phyloP scores from a whole-genome alignment of 37 sponge, comb jelly and placozoan species.

The Chondrosia reniformis region DNA sequence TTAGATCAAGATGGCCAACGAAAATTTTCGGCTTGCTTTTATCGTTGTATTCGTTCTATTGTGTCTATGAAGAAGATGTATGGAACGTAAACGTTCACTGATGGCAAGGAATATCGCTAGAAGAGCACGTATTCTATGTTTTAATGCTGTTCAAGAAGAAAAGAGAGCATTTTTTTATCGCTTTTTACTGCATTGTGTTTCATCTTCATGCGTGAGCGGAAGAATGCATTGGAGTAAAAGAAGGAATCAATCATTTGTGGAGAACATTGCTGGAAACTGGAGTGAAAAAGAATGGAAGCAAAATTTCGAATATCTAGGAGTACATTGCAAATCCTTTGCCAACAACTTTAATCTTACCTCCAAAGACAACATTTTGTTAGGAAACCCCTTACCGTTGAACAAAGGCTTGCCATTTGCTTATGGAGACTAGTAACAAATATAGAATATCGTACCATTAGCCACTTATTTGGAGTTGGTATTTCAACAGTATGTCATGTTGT shows the following conservation, averaged over 20 bases:
- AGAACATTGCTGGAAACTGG: not conserved
- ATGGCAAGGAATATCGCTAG: not conserved
- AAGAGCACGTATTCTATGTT: not conserved
- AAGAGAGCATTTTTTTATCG: not conserved
- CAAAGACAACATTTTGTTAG: not conserved
- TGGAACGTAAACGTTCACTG: not conserved
- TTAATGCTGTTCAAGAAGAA: too few relatives aligned
- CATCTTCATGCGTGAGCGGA: not conserved
- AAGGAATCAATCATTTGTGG: not conserved
- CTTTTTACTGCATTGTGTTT: not conserved
- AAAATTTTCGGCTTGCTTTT: not conserved
- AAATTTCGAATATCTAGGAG: slow-evolving; percentile 1
- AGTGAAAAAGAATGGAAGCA: slow-evolving; percentile 24
- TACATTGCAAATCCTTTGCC: slow-evolving; percentile 6
- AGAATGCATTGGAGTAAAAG: not conserved
- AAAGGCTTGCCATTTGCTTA: not conserved
- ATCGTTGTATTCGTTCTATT: not conserved
- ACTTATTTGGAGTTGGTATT: slow-evolving; percentile 12
- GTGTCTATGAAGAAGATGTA: not conserved
- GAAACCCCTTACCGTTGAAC: not conserved
- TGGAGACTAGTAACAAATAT: slow-evolving; percentile 19
- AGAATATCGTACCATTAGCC: slow-evolving; percentile 26
- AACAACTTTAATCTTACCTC: not conserved
- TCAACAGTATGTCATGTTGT: slow-evolving; percentile 13
- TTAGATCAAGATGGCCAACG: slow-evolving; percentile 17